Evolutionary conservation across 2,888 invertebrate species (phyloP).

Genomic region (Drosophila rellima): DNA sequence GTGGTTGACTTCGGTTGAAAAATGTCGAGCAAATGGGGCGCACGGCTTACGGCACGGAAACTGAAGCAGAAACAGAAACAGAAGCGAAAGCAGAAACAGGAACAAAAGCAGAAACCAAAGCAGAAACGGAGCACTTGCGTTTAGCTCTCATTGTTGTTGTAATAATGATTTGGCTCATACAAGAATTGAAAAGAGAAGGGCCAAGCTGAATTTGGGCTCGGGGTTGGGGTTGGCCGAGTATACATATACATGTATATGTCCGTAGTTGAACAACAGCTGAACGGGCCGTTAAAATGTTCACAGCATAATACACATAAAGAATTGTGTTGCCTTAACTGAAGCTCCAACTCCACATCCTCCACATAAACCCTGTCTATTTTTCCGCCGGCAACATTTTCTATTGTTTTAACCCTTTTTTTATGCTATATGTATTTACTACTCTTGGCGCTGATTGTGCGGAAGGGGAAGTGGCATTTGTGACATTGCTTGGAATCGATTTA

Average conservation of each 20-base stretch:
- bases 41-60: slow-evolving; percentile 45
- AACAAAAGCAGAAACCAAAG: slow-evolving; percentile 23
- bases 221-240: background rate
- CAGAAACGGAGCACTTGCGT: slow-evolving; percentile 37
- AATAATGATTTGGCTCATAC: slow-evolving; percentile 72
- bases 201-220: slow-evolving; percentile 2
- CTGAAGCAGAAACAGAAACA: slow-evolving; percentile 17
- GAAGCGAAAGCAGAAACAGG: slow-evolving; percentile 13
- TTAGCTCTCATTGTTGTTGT: slow-evolving; percentile 62
- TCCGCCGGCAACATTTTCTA: slow-evolving; percentile 66
- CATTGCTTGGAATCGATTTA: slow-evolving; percentile 65
- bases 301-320: slow-evolving; percentile 74
- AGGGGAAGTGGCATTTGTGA: slow-evolving; percentile 55
- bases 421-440: slow-evolving; percentile 8
- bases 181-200: slow-evolving; percentile 13
- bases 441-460: slow-evolving; percentile 29
- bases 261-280: slow-evolving; percentile 65
- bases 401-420: slow-evolving; percentile 76
- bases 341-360: slow-evolving; percentile 9
- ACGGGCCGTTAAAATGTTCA: slow-evolving; percentile 69
- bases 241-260: background rate
- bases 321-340: slow-evolving; percentile 51
- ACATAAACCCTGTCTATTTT: slow-evolving; percentile 11
- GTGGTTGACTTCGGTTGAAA: slow-evolving; percentile 62
- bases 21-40: slow-evolving; percentile 75